These are phyloP conservation scores for Enhydra lutris DNA, from an alignment of 2,113 vertebrate species.

Conservation along the genomic window DNA sequence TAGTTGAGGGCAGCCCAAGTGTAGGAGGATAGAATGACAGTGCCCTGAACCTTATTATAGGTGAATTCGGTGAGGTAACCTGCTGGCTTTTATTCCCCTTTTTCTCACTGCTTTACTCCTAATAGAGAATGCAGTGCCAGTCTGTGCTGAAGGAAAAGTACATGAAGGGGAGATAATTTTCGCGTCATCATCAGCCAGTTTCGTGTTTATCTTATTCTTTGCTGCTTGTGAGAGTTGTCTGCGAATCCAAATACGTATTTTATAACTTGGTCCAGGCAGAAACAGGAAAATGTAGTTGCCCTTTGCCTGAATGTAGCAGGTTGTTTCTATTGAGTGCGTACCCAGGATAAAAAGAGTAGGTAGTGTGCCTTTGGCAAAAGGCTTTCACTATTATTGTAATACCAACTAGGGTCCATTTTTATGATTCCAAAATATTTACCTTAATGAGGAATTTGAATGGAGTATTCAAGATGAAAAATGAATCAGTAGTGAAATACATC, in stretches of 20 bases:
- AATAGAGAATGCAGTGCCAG: not conserved
- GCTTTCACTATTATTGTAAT: conserved; percentile 13
- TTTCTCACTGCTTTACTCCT: not conserved
- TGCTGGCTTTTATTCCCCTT: not conserved
- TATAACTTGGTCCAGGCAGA: conserved; percentile 1
- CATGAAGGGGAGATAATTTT: not conserved
- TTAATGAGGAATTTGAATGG: conserved; percentile 58
- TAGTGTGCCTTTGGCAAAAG: conserved; percentile 11
- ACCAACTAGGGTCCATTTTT: conserved; percentile 31
- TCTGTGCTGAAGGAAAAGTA: not conserved
- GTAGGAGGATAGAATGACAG: not conserved
- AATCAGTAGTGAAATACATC: conserved; percentile 66
- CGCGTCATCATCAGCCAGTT: not conserved
- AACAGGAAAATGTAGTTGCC: not conserved
- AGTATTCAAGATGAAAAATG: conserved; percentile 70
- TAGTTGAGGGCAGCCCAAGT: too few relatives aligned
- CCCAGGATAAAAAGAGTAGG: not conserved
- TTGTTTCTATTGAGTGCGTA: not conserved
- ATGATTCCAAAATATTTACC: conserved; percentile 63
- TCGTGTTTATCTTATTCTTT: not conserved
- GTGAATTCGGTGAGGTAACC: not conserved
- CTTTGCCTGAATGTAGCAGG: not conserved
- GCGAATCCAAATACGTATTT: not conserved
- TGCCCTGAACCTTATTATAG: not conserved
- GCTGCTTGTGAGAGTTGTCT: not conserved